Base-by-base conservation (phyloP, 2,113 vertebrate species). In the Pseudopipra pipra region DNA sequence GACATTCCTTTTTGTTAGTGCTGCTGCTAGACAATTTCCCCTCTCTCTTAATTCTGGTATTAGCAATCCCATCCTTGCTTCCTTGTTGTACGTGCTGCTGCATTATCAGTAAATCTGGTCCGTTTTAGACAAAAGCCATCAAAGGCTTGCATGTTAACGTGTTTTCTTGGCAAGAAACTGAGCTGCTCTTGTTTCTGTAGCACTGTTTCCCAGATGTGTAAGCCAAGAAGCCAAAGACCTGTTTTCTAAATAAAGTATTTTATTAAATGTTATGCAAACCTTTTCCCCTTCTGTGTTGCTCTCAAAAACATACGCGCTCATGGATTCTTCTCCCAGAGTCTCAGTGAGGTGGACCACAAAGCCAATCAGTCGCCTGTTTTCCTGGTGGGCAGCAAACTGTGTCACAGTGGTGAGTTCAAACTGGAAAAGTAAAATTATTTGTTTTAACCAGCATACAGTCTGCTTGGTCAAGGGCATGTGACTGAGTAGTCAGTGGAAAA, bases 281-380 rank as follows among this genome's bases (percentile, higher is more conserved):
- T 99, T 99, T 97, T 99, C 99, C 46, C 99, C 99, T 96, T 99
- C 99, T 0, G 99, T 99, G 98, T 99, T 99, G 98, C 99, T 99
- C 98, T 99, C 99, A 83, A 99, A 99, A 87, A 99, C 73, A 5
- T 99, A 99, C 0, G 98, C 97, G 2, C 98, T 99, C 85, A 99
- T 98, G 11, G 98, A 98, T 6, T 98, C 97, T 83, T 98, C 98
- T 28, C 98, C 98, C 2, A 95, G 96, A 14, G 97, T 81, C 22
- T 99, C 99, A 1, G 97, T 97, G 30, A 95, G 93, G 44, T 98
- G 98, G 37, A 99, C 98, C 94, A 99, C 99, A 55, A 99, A 99
- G 23, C 99, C 99, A 96, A 99, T 98, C 84, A 99, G 98, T 44
- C 99, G 96, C 75, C 98, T 98, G 95, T 99, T 99, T 85, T 99